Evolutionary conservation across 2,888 invertebrate species (phyloP).

Genomic region (Arctia plantaginis): DNA sequence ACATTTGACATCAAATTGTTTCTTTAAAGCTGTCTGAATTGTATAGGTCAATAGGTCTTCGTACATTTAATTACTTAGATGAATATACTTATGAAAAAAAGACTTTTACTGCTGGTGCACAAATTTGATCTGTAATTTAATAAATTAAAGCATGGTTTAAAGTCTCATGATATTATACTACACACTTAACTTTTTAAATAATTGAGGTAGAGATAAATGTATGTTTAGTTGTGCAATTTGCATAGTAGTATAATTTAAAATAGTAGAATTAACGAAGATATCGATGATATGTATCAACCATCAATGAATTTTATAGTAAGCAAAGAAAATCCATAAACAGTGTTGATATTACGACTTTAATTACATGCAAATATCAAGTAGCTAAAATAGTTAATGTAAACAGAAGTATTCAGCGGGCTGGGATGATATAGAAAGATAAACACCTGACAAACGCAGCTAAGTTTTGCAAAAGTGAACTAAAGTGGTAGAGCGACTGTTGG

Average conservation of each 20-base stretch:
- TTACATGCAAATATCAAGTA: conserved; percentile 62
- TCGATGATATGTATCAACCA: not conserved
- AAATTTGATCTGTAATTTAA: not conserved
- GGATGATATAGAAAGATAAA: conserved; percentile 73
- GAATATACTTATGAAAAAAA: not conserved
- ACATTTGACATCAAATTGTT: not conserved
- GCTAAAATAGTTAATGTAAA: conserved; percentile 62
- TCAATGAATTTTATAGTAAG: not conserved
- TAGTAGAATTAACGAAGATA: not conserved
- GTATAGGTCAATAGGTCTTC: not conserved
- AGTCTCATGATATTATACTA: not conserved
- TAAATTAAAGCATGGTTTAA: not conserved
- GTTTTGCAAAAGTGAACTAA: conserved; percentile 67
- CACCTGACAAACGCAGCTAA: conserved; percentile 76
- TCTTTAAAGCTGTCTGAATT: not conserved
- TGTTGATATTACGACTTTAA: conserved; percentile 56
- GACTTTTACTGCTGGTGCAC: not conserved
- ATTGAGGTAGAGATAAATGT: too few species aligned
- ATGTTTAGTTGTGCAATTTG: not conserved
- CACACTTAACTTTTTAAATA: too few species aligned
- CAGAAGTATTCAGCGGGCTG: conserved; percentile 56
- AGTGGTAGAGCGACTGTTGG: conserved; percentile 64
- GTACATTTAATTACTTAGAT: not conserved
- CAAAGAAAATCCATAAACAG: conserved; percentile 12
- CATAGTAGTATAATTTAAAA: not conserved